Evolutionary conservation across 2,113 vertebrate species (phyloP), one percentile per base, ranked within the genome.

Genomic region (Dendropsophus ebraccatus): DNA sequence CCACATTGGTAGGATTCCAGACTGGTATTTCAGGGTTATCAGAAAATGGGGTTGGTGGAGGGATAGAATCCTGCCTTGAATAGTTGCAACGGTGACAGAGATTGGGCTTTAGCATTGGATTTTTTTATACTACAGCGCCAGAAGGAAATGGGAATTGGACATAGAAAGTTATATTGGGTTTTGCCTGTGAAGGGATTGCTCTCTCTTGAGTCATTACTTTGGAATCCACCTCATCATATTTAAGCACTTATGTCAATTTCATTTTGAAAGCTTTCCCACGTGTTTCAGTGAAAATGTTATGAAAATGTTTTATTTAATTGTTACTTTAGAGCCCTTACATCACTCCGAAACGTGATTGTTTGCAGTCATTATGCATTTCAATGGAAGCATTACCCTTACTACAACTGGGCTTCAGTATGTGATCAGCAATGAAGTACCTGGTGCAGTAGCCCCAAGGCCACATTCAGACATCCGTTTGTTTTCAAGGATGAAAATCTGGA

Each of bases 241-340:
- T 52, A 50, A 72, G 47, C 49, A 9, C 14, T 72, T 72, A 70
- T 41, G 41, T 67, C 65, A 70, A 25, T 23, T 52, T 82, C n/a
- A 72, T 82, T 72, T 30, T 23, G 30, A 76, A 49, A 79, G 19
- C 32, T 56, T 82, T 82, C 47, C 47, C 65, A 82, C 54, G 65
- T 82, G 81, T 9, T 52, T 52, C 5, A n/a, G 13, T n/a, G 60
- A 56, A 70, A 72, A 79, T 56, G 50, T 79, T 76, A 12, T n/a
- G n/a, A n/a, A n/a, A n/a, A n/a, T n/a, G n/a, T 35, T 56, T 56
- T 58, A 37, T 79, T 79, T 14, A 79, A 23, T 58, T 17, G 76
- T 52, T 56, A 12, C 16, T 35, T 58, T 79, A 7, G 52, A 58
- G 3, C 1, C 11, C 10, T 79, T 79, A 37, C 52, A 79, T 56